Evolutionary conservation across 2,797 vertebrate genomes (phyloP).

Genomic region (Channa striata): DNA sequence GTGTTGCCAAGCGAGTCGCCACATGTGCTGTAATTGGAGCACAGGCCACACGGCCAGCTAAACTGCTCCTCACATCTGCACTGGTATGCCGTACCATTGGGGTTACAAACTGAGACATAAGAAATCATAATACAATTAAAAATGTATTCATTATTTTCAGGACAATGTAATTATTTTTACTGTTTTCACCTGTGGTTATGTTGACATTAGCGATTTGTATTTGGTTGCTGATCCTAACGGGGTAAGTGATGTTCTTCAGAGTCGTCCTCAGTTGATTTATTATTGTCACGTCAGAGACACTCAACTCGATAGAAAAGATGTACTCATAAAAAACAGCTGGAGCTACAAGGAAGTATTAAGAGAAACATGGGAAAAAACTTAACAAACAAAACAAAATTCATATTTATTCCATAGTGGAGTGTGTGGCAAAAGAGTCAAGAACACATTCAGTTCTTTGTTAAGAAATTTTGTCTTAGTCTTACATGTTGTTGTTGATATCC

Average conservation of each 20-base stretch:
- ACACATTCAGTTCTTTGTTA: background rate
- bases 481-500: too few species aligned
- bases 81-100: background rate
- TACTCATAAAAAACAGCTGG: slow-evolving; percentile 30
- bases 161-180: background rate
- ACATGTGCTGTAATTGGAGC: background rate
- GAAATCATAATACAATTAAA: background rate
- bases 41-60: slow-evolving; percentile 22
- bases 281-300: slow-evolving; percentile 14
- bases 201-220: slow-evolving; percentile 27
- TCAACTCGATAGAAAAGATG: slow-evolving; percentile 47
- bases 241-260: slow-evolving; percentile 36
- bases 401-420: too few species aligned
- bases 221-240: slow-evolving; percentile 26
- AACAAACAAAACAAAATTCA: too few species aligned
- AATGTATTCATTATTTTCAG: too few species aligned
- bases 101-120: slow-evolving; percentile 25
- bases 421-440: too few species aligned
- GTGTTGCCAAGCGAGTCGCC: background rate
- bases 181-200: slow-evolving; percentile 50
- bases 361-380: too few species aligned
- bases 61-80: slow-evolving; percentile 48
- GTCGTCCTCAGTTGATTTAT: slow-evolving; percentile 35
- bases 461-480: background rate
- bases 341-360: slow-evolving; percentile 7